A percentile compares a stretch with the other conserved stretches of the same genome.
phyloP scores from a whole-genome alignment of 2,797 vertebrate genomes.

The Tiaroga cobitis region DNA sequence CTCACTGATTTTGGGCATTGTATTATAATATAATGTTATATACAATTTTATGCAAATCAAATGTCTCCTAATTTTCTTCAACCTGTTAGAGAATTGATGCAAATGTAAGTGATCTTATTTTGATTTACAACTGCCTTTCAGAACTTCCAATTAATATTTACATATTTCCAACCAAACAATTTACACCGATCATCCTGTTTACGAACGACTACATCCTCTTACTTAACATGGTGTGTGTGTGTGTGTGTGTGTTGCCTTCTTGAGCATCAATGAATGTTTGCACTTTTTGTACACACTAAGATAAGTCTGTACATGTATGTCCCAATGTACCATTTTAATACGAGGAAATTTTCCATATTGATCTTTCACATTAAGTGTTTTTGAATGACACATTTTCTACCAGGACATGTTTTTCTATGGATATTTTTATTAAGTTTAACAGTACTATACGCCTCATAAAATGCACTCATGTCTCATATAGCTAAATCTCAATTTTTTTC shows the following conservation, averaged over 20 bases:
- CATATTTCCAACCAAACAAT: neutral
- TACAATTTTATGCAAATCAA: neutral
- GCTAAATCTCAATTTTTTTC: conserved; percentile 55
- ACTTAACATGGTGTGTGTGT: neutral
- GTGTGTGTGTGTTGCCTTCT: neutral
- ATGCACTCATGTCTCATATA: neutral
- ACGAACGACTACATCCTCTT: neutral
- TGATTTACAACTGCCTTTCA: neutral
- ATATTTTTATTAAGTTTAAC: neutral
- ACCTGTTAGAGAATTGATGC: neutral
- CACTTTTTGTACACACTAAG: neutral
- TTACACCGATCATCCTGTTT: neutral
- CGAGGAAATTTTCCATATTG: neutral
- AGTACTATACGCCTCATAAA: no score
- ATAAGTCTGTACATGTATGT: neutral
- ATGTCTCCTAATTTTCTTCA: no score
- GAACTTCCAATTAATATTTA: conserved; percentile 6
- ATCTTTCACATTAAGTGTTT: neutral
- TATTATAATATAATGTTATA: no score
- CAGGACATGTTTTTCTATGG: neutral
- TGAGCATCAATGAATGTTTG: neutral
- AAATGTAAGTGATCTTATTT: neutral
- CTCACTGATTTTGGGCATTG: neutral
- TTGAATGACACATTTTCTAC: neutral
- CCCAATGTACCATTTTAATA: no score